Evolutionary conservation across 2,113 vertebrate genomes (phyloP).

Genomic region (Barnardius zonarius): DNA sequence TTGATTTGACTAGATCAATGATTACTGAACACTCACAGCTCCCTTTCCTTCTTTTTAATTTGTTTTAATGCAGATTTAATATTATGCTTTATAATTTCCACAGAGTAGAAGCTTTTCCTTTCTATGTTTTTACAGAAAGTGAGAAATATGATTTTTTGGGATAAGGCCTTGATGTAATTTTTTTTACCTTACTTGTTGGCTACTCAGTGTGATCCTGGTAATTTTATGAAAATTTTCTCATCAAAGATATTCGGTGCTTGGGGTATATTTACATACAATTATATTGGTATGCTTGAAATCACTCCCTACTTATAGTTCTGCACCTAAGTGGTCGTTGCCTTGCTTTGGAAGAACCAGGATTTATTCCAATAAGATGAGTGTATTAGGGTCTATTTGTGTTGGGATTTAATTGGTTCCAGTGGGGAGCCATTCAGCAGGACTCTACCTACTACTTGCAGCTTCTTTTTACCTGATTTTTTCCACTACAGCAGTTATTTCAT

Average conservation of each 20-base stretch:
- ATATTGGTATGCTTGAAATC: not conserved
- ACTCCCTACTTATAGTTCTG: not conserved
- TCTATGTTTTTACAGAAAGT: not conserved
- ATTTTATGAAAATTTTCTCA: not conserved
- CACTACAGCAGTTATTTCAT: not conserved
- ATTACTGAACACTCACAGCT: not conserved
- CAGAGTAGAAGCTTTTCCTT: not conserved
- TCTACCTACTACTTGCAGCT: not conserved
- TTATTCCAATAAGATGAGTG: not conserved
- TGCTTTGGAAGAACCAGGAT: not conserved
- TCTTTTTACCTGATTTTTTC: not conserved
- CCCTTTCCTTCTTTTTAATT: not conserved
- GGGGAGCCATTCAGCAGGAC: not conserved
- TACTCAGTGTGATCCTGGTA: not conserved
- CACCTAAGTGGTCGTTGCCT: not conserved
- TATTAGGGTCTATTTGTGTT: not conserved
- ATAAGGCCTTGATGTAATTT: not conserved
- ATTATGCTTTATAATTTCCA: not conserved
- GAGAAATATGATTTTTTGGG: not conserved
- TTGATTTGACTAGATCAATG: not conserved
- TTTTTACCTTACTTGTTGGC: not conserved
- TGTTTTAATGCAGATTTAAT: not conserved
- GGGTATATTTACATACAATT: not conserved
- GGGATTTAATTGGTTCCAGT: not conserved
- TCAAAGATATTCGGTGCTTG: not conserved